Percentiles rank a stretch among this genome's conserved stretches.
Evolutionary conservation across 2,888 invertebrate genomes (phyloP).

Genomic region (Pyrrhosoma nymphula): DNA sequence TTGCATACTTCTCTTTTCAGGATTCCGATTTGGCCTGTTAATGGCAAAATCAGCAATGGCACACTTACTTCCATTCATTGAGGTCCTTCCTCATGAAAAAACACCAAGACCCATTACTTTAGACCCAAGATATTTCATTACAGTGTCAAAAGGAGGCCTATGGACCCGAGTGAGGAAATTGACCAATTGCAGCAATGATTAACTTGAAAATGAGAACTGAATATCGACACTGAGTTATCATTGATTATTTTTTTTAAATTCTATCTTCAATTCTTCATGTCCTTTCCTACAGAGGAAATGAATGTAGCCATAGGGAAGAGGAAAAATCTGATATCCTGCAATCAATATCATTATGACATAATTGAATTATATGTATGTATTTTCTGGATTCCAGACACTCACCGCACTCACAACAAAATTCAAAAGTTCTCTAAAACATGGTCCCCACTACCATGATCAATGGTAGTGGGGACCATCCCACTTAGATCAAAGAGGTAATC

Average conservation of each 20-base stretch:
- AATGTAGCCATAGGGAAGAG: neutral
- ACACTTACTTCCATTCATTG: neutral
- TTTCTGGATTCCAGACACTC: no score
- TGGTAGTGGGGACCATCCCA: no score
- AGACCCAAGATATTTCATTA: constrained; percentile 35
- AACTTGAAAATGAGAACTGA: neutral
- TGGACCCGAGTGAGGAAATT: neutral
- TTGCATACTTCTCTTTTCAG: neutral
- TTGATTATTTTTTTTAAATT: neutral
- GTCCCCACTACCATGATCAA: no score
- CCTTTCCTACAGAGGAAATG: neutral
- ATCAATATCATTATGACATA: no score
- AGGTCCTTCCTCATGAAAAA: neutral
- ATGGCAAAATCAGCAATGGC: constrained; percentile 45
- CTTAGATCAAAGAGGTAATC: no score
- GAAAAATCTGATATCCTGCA: no score
- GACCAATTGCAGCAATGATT: neutral
- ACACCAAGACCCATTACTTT: constrained; percentile 39
- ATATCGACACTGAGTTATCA: neutral
- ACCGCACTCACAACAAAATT: no score
- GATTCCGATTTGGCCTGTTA: constrained; percentile 24
- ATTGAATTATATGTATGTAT: no score
- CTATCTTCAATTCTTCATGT: neutral
- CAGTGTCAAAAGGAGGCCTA: constrained; percentile 33
- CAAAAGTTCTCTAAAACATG: no score